Evolutionary conservation across 2,113 vertebrate genomes (phyloP).

Genomic region (Sprattus sprattus): DNA sequence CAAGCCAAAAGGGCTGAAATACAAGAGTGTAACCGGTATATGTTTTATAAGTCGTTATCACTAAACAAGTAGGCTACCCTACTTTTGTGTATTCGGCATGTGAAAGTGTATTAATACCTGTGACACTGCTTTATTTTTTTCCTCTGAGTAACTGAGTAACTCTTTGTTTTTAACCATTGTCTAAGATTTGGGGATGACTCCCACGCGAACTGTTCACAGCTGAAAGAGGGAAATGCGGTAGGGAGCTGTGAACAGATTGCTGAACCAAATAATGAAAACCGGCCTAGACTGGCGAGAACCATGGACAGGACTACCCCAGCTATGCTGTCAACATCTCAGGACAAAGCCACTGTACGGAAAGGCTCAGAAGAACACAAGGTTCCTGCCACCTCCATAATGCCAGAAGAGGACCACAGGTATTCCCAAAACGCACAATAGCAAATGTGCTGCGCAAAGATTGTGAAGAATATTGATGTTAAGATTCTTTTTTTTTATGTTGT

Average conservation of each 20-base stretch:
- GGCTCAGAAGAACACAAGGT: neutral
- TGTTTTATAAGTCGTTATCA: neutral
- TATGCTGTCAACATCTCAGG: neutral
- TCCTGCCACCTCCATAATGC: neutral
- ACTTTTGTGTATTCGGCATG: neutral
- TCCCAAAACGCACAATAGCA: too few species aligned
- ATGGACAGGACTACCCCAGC: neutral
- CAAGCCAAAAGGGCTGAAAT: neutral
- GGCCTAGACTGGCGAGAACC: neutral
- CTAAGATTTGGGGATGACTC: neutral
- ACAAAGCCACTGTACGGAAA: neutral
- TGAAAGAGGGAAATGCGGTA: neutral
- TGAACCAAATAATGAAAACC: slow-evolving; percentile 1
- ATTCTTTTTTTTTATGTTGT: neutral
- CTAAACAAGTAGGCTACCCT: neutral
- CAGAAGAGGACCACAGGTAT: neutral
- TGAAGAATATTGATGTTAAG: neutral
- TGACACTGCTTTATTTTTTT: neutral
- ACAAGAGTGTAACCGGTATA: neutral
- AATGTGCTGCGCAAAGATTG: neutral
- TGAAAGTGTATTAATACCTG: neutral
- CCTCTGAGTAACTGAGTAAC: neutral
- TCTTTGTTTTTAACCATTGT: neutral
- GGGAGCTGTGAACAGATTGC: neutral
- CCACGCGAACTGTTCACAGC: neutral